Conservation (phyloP, 2,797 vertebrate species). For the Sebastes trivittatus region DNA sequence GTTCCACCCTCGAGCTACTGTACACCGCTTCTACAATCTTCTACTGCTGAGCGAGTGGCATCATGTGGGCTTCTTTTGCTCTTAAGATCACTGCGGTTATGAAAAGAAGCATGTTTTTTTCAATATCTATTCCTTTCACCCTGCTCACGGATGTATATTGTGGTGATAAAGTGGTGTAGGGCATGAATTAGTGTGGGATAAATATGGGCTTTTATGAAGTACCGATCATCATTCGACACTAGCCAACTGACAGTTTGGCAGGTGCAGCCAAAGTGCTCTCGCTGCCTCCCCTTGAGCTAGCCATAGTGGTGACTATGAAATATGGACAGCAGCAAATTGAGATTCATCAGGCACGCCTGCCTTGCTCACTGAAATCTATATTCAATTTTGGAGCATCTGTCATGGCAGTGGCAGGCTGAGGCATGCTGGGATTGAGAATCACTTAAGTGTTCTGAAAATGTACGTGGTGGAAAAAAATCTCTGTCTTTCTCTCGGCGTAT, state of each 20-base stretch:
- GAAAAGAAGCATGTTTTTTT: conserved; percentile 31
- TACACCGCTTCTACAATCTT: conserved; percentile 30
- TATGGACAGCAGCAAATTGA: conserved; percentile 81
- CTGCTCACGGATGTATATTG: conserved; percentile 1
- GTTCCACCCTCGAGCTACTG: conserved; percentile 49
- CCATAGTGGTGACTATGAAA: conserved; percentile 73
- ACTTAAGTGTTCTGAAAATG: conserved; percentile 77
- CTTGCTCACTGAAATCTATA: conserved; percentile 83
- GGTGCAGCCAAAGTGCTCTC: conserved; percentile 44
- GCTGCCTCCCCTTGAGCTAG: conserved; percentile 54
- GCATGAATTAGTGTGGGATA: conserved; percentile 56
- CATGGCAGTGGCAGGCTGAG: conserved; percentile 72
- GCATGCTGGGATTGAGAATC: conserved; percentile 76
- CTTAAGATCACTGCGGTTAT: conserved; percentile 11
- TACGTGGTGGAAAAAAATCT: conserved; percentile 54
- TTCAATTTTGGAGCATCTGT: conserved; percentile 83
- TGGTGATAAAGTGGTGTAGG: conserved; percentile 44
- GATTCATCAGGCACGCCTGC: conserved; percentile 82
- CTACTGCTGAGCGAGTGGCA: conserved; percentile 35
- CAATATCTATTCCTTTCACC: not conserved
- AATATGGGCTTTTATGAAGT: conserved; percentile 63
- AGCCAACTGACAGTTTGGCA: conserved; percentile 69
- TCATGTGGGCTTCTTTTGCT: conserved; percentile 30
- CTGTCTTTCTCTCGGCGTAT: conserved; percentile 29
- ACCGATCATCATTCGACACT: conserved; percentile 58